Percentiles rank a stretch among this genome's conserved stretches.
Conservation (phyloP, 2,113 vertebrate species). For the Pituophis catenifer region DNA sequence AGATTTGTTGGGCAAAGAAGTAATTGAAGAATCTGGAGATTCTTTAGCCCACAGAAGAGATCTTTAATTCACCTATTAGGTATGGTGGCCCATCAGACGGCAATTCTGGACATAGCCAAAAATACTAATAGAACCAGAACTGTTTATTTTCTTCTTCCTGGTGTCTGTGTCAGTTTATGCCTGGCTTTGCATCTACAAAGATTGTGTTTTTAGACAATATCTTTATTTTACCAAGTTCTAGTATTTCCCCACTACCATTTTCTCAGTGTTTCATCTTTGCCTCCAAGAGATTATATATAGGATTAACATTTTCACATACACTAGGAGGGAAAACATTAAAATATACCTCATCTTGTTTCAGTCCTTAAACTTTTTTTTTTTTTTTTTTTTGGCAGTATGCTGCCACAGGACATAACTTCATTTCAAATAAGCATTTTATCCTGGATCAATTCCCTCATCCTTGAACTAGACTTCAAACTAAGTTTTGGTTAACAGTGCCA, state of each 20-base stretch:
- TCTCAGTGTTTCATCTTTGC: neutral
- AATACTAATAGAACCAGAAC: neutral
- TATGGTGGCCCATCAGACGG: neutral
- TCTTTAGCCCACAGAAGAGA: neutral
- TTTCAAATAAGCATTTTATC: conserved; percentile 46
- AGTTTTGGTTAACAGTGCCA: conserved; percentile 29
- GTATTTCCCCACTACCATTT: conserved; percentile 21
- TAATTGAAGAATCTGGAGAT: neutral
- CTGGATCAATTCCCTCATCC: conserved; percentile 20
- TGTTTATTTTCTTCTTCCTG: conserved; percentile 13
- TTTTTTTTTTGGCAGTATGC: conserved; percentile 28
- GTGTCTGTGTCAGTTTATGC: neutral
- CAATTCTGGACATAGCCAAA: neutral
- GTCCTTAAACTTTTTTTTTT: neutral
- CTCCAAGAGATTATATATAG: neutral
- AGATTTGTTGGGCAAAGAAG: neutral
- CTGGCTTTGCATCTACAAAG: neutral
- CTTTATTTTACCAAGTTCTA: conserved; percentile 9
- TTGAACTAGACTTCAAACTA: conserved; percentile 20
- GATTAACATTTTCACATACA: rapidly evolving
- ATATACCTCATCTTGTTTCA: conserved; percentile 51
- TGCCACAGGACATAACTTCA: conserved; percentile 44
- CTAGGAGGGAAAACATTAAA: conserved; percentile 41
- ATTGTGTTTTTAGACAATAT: conserved; percentile 4
- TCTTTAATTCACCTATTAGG: neutral